A percentile compares a stretch with the other conserved stretches of the same genome.
Evolutionary conservation across 2,113 vertebrate genomes (phyloP).

Genomic region (Lates calcarifer): DNA sequence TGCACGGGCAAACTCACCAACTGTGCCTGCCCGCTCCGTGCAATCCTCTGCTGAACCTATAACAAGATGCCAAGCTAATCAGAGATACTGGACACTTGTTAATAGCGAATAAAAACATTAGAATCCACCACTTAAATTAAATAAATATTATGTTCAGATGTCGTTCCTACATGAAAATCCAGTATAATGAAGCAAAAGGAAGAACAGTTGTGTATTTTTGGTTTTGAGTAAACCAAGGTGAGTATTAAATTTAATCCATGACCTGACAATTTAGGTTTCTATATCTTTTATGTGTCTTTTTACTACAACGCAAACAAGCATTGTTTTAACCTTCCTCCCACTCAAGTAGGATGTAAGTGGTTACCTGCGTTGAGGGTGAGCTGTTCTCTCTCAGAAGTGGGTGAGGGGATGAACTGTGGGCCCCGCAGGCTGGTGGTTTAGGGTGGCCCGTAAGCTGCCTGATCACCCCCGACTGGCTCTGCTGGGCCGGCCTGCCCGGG

Average conservation of each 20-base stretch:
- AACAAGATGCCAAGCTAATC: background rate
- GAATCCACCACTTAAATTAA: background rate
- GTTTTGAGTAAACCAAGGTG: too few relatives aligned
- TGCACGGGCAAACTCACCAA: constrained; percentile 78
- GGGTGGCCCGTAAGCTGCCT: constrained; percentile 69
- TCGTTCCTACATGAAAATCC: background rate
- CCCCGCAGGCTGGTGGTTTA: constrained; percentile 77
- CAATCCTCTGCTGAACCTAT: constrained; percentile 77
- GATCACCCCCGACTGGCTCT: constrained; percentile 71
- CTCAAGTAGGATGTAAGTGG: too few relatives aligned
- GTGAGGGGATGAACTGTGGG: constrained; percentile 69
- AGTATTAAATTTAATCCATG: too few relatives aligned
- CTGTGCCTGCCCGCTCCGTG: constrained; percentile 76
- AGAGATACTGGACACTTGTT: background rate
- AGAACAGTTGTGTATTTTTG: too few relatives aligned
- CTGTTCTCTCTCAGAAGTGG: constrained; percentile 81
- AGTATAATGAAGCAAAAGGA: background rate
- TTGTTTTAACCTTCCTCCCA: too few relatives aligned
- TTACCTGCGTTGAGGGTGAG: constrained; percentile 85
- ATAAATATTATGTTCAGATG: background rate
- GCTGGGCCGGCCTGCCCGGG: constrained; percentile 69
- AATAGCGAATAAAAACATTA: background rate
- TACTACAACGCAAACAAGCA: too few relatives aligned
- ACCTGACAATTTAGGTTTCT: too few relatives aligned
- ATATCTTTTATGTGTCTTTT: too few relatives aligned